A percentile compares a stretch with the other conserved stretches of the same genome.
Conservation (phyloP, 2,113 vertebrate genomes). For the Brienomyrus brachyistius region DNA sequence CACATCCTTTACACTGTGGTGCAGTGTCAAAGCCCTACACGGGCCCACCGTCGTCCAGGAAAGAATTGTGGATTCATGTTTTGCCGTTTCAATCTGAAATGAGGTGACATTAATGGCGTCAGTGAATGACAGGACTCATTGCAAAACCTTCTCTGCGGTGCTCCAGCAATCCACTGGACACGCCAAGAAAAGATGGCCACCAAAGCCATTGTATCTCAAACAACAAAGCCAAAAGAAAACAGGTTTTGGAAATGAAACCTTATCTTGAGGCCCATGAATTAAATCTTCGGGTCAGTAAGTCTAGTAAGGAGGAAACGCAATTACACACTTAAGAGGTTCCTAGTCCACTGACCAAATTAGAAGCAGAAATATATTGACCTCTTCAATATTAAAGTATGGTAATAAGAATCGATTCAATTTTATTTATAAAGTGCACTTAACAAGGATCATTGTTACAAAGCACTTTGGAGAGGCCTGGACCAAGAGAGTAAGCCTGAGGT, state of each 20-base stretch:
- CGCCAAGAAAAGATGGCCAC: background rate
- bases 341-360: background rate
- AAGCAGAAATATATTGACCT: background rate
- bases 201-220: background rate
- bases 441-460: background rate
- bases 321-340: background rate
- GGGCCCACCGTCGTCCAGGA: no score
- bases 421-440: constrained; percentile 2
- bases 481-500: background rate
- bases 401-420: background rate
- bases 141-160: background rate
- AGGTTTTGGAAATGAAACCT: background rate
- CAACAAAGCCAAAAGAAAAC: constrained; percentile 5
- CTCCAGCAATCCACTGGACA: background rate
- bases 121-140: background rate
- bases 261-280: constrained; percentile 3
- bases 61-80: no score
- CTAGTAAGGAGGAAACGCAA: background rate
- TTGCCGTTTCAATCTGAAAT: background rate
- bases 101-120: background rate
- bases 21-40: background rate
- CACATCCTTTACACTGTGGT: background rate
- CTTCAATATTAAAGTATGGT: background rate
- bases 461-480: background rate
- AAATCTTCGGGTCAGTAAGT: background rate